These are phyloP conservation scores for Tragelaphus buxtoni DNA, from an alignment of 2,113 vertebrate genomes.

Conservation along the genomic window DNA sequence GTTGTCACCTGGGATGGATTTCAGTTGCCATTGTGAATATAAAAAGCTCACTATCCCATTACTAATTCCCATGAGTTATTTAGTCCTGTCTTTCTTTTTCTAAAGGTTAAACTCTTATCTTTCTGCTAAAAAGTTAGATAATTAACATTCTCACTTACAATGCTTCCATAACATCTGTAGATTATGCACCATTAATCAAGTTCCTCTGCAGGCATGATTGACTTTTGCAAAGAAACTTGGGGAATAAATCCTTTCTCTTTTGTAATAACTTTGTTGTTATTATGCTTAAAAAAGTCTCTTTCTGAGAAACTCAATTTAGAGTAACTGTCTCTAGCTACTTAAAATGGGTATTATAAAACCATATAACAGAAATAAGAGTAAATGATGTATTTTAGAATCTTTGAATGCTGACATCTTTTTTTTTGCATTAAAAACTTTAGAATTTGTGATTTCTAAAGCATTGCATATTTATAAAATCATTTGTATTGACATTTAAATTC, in stretches of 20 bases:
- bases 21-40: conserved; percentile 74
- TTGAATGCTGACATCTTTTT: conserved; percentile 45
- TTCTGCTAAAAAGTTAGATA: conserved; percentile 77
- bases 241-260: conserved; percentile 59
- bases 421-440: conserved; percentile 39
- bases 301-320: conserved; percentile 44
- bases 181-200: conserved; percentile 75
- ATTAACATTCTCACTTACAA: conserved; percentile 78
- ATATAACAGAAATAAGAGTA: neutral
- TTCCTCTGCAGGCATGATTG: conserved; percentile 65
- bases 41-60: conserved; percentile 71
- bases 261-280: conserved; percentile 68
- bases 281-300: conserved; percentile 49
- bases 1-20: conserved; percentile 71
- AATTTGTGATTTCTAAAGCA: conserved; percentile 41
- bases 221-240: conserved; percentile 66
- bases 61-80: conserved; percentile 70
- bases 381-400: conserved; percentile 41
- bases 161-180: conserved; percentile 55
- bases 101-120: conserved; percentile 73
- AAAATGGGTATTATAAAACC: conserved; percentile 39
- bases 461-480: conserved; percentile 62
- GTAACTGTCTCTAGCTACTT: conserved; percentile 12
- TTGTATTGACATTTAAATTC: conserved; percentile 58
- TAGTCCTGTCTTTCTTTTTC: conserved; percentile 71